These are phyloP conservation scores for Drosophila pseudoananassae DNA, from an alignment of 1,140 invertebrate genomes.

Conservation along the genomic window DNA sequence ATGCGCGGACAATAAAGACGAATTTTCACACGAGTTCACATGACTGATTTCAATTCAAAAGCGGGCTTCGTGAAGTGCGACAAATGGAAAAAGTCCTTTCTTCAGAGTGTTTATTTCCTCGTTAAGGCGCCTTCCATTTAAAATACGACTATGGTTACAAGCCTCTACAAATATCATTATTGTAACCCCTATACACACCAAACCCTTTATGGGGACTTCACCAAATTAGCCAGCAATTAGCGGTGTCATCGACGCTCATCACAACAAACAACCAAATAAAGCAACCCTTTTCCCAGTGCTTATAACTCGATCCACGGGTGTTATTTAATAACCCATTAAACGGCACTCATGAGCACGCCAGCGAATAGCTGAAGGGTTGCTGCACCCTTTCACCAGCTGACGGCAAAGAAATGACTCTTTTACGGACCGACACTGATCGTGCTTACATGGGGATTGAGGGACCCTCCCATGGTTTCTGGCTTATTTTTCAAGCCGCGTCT, in stretches of 20 bases:
- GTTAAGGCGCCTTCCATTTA: neutral
- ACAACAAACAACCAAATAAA: conserved; percentile 54
- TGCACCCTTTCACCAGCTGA: conserved; percentile 24
- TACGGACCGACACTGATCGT: neutral
- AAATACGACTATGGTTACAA: conserved; percentile 3
- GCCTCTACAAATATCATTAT: conserved; percentile 15
- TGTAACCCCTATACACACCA: conserved; percentile 3
- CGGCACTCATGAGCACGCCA: conserved; percentile 23
- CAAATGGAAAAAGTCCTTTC: conserved; percentile 2
- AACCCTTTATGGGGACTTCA: conserved; percentile 48
- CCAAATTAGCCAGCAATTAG: conserved; percentile 79
- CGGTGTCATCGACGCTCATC: conserved; percentile 66
- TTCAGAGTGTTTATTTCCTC: neutral
- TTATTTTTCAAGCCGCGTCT: neutral
- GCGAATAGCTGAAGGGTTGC: conserved; percentile 29
- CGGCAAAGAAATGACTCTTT: conserved; percentile 2
- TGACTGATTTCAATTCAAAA: conserved; percentile 50
- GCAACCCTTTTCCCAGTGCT: conserved; percentile 32
- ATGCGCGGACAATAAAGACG: conserved; percentile 47
- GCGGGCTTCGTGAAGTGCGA: conserved; percentile 1
- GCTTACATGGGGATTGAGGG: neutral
- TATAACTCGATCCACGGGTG: conserved; percentile 22
- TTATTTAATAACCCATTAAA: conserved; percentile 75
- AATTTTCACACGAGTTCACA: conserved; percentile 82
- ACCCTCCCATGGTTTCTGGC: neutral